Evolutionary conservation across 2,888 invertebrate species (phyloP), one percentile per base, ranked within the genome.

Genomic region (Calephelis perditalis): DNA sequence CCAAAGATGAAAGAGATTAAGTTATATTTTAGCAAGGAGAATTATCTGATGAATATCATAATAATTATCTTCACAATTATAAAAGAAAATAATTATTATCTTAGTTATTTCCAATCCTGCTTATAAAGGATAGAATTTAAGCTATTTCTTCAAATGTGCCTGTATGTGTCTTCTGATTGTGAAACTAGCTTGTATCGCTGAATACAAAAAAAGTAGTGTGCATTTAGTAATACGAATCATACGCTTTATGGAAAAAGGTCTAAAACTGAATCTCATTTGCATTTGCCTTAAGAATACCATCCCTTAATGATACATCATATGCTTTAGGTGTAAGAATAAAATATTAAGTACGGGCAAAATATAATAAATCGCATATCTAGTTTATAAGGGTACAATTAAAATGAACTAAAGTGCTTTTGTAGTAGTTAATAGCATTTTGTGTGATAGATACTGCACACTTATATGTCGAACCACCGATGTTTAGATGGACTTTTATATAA

Each of bases 331-430:
- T 59, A 59, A 55, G 59, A 12, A 52, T 43, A 26, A 52, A 58
- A 47, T 47, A 40, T 26, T 15, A 52, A 37, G 52, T 52, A 52
- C 52, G 49, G 52, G 47, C 36, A 40, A 49, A 12, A 58, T 47
- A 47, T 58, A 11, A 47, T 49, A 49, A 49, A 49, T 15, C 26
- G 10, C 26, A 40, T 40, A 40, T 26, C 9, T 49, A 49, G 15
- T 9, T 52, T 57, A 45, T 57, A 45, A 57, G 44, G 45, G 26
- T 45, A 47, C 47, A 58, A 46, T 36, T 47, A 47, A 40, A 46
- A 59, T 55, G 49, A 49, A 59, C 59, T 59, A 54, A 59, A 59
- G 59, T 59, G 59, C 59, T 59, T 59, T 54, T 56, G 59, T 59
- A 59, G 55, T 44, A 12, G 37, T 54, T 35, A 26, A 26, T 26